These are phyloP conservation scores for Sebastiscus albofasciatus DNA, from an alignment of 2,797 vertebrate genomes.

Conservation along the genomic window DNA sequence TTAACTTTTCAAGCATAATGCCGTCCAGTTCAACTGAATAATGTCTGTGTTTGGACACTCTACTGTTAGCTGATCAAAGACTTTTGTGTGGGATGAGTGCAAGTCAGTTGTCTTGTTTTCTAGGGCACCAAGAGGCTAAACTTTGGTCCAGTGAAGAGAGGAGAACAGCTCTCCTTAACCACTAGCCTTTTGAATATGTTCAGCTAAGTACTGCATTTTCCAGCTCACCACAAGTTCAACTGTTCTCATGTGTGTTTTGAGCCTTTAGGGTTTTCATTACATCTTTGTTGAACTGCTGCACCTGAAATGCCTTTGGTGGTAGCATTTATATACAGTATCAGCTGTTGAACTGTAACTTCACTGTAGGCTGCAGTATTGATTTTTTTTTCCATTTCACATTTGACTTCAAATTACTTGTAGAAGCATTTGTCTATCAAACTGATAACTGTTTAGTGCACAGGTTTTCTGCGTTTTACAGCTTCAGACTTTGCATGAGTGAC, in stretches of 20 bases:
- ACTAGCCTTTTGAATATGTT: conserved; percentile 4
- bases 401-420: conserved; percentile 17
- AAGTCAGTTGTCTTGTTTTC: not conserved
- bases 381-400: conserved; percentile 38
- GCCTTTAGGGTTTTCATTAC: conserved; percentile 25
- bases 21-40: not conserved
- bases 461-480: not conserved
- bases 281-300: conserved; percentile 21
- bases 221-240: conserved; percentile 14
- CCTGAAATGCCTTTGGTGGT: conserved; percentile 27
- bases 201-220: conserved; percentile 18
- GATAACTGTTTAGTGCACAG: not conserved
- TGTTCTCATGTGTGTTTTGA: not conserved
- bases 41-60: not conserved
- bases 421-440: conserved; percentile 15
- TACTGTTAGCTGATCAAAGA: conserved; percentile 4
- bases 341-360: conserved; percentile 30
- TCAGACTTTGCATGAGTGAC: not conserved
- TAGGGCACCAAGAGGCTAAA: conserved; percentile 1
- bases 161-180: conserved; percentile 7
- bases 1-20: not conserved
- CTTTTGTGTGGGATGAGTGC: conserved; percentile 17
- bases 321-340: conserved; percentile 11
- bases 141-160: conserved; percentile 7
- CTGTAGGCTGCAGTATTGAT: conserved; percentile 39